A percentile compares a stretch with the other conserved stretches of the same genome.
Conservation (phyloP, 2,888 invertebrate species). For the Metalampra italica region DNA sequence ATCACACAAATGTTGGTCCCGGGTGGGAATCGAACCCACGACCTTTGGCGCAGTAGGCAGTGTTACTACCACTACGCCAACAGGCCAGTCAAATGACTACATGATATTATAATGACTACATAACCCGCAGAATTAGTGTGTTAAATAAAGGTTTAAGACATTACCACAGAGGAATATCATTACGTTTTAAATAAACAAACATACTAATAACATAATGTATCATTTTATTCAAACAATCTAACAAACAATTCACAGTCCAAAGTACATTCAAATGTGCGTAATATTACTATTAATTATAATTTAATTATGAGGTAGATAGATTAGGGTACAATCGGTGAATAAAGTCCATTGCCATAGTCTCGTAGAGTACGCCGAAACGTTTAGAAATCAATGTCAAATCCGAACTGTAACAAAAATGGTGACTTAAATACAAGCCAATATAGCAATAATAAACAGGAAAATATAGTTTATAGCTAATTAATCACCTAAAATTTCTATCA, state of each 20-base stretch:
- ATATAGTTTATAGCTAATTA: too few species aligned
- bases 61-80: too few species aligned
- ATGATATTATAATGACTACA: too few species aligned
- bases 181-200: background rate
- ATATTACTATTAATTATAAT: background rate
- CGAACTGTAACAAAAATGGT: constrained; percentile 12
- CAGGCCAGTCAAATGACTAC: too few species aligned
- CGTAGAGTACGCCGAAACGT: background rate
- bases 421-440: background rate
- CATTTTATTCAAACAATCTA: constrained; percentile 4
- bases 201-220: background rate
- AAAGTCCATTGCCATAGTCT: background rate
- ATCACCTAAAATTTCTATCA: too few species aligned
- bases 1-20: too few species aligned
- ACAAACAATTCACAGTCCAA: constrained; percentile 7
- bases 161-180: too few species aligned
- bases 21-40: too few species aligned
- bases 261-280: background rate
- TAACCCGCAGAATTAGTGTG: too few species aligned
- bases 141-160: too few species aligned
- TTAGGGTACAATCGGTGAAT: background rate
- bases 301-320: background rate
- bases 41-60: too few species aligned
- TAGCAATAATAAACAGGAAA: too few species aligned
- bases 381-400: constrained; percentile 13